These are phyloP conservation scores for Selene dorsalis DNA, from an alignment of 2,797 vertebrate species.

Conservation along the genomic window DNA sequence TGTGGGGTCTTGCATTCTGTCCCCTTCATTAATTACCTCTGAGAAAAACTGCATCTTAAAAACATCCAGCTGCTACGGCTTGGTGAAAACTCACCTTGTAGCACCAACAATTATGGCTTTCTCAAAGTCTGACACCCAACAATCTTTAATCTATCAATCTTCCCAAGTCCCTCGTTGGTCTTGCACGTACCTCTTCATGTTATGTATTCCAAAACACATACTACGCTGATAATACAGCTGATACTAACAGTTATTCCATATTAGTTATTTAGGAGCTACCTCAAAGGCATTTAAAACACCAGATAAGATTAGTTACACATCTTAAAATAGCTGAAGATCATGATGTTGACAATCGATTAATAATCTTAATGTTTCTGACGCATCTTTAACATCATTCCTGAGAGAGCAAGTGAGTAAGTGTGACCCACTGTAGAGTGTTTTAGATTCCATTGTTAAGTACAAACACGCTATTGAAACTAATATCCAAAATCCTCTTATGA, in stretches of 20 bases:
- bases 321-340: not conserved
- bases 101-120: not conserved
- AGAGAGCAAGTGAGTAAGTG: not conserved
- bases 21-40: slow-evolving; percentile 8
- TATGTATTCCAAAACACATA: not conserved
- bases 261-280: not conserved
- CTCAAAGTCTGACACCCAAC: not conserved
- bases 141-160: not conserved
- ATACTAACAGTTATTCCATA: not conserved
- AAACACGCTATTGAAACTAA: slow-evolving; percentile 1
- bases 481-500: slow-evolving; percentile 16
- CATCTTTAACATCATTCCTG: not conserved
- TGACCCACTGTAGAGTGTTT: not conserved
- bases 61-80: not conserved
- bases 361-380: not conserved
- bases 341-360: not conserved
- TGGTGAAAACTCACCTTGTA: slow-evolving; percentile 3
- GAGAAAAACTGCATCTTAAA: not conserved
- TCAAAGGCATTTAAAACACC: not conserved
- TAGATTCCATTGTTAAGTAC: not conserved
- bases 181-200: not conserved
- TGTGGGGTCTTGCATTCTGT: slow-evolving; percentile 5
- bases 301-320: not conserved
- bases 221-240: not conserved
- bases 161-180: not conserved